Conservation (phyloP, 2,888 invertebrate species). For the Willowsia nigromaculata region DNA sequence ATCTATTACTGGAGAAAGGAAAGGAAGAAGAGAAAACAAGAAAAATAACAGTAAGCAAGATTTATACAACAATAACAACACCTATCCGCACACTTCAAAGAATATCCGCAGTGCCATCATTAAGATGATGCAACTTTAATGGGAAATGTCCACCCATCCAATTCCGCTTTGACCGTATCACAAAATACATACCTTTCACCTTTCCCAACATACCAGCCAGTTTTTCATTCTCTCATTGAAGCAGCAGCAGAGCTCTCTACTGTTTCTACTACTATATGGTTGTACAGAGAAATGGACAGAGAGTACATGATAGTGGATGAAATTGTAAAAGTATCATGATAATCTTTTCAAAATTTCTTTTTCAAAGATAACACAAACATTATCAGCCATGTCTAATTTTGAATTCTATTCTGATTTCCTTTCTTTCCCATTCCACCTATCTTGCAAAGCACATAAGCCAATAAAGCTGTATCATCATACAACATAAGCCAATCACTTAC, state of each 20-base stretch:
- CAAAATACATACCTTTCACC: not conserved
- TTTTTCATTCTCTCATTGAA: no score
- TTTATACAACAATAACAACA: slow-evolving; percentile 62
- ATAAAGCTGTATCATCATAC: slow-evolving; percentile 34
- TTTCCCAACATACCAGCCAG: no score
- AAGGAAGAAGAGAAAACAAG: not conserved
- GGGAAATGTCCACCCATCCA: slow-evolving; percentile 58
- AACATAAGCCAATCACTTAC: slow-evolving; percentile 62
- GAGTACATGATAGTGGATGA: not conserved
- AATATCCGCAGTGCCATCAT: slow-evolving; percentile 67
- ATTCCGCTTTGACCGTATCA: slow-evolving; percentile 41
- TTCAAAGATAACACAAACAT: slow-evolving; percentile 22
- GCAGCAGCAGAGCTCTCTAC: no score
- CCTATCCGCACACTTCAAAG: slow-evolving; percentile 59
- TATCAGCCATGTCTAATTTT: slow-evolving; percentile 40
- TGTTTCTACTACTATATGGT: not conserved
- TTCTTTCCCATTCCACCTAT: not conserved
- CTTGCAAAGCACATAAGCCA: slow-evolving; percentile 44
- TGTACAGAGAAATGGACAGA: not conserved
- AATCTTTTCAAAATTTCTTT: slow-evolving; percentile 45
- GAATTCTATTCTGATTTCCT: slow-evolving; percentile 57
- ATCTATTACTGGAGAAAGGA: slow-evolving; percentile 38
- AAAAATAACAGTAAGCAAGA: slow-evolving; percentile 62
- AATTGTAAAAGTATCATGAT: slow-evolving; percentile 42
- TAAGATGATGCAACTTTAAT: slow-evolving; percentile 69